Percentiles rank a stretch among this genome's conserved stretches.
Evolutionary conservation across 2,888 invertebrate species (phyloP).

Genomic region (Drosophila borborema): DNA sequence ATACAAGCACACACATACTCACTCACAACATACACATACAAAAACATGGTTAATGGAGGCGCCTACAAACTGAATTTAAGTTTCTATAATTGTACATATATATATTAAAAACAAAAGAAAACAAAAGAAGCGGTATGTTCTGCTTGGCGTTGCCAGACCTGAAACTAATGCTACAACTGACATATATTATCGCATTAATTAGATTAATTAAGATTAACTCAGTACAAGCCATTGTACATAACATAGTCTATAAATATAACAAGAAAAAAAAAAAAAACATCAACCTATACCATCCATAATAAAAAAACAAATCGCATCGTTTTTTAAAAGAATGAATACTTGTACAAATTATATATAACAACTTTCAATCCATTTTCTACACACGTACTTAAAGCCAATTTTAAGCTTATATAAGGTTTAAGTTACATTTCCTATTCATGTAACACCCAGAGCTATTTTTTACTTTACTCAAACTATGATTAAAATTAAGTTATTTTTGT

Average conservation of each 20-base stretch:
- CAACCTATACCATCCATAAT: not conserved
- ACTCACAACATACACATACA: not conserved
- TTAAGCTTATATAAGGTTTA: constrained; percentile 17
- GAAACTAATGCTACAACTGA: constrained; percentile 18
- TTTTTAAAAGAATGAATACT: constrained; percentile 8
- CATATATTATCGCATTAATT: constrained; percentile 14
- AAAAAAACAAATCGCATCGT: not conserved
- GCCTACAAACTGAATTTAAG: constrained; percentile 5
- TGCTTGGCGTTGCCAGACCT: constrained; percentile 33
- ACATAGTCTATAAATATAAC: constrained; percentile 7
- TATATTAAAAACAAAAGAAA: not conserved
- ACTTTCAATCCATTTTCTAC: constrained; percentile 14
- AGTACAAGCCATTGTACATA: constrained; percentile 53
- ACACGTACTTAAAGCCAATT: constrained; percentile 32
- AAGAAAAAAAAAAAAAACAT: not conserved
- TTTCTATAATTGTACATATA: constrained; percentile 27
- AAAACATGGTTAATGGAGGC: constrained; percentile 11
- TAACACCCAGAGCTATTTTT: constrained; percentile 25
- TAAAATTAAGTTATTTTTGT: constrained; percentile 50
- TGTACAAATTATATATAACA: constrained; percentile 40
- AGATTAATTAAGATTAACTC: constrained; percentile 31
- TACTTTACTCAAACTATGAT: constrained; percentile 27
- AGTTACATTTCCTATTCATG: constrained; percentile 34
- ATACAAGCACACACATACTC: constrained; percentile 4
- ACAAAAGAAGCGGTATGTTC: constrained; percentile 3